A percentile compares a stretch with the other conserved stretches of the same genome.
Conservation (phyloP, 2,888 invertebrate genomes). For the Limnephilus auricula region DNA sequence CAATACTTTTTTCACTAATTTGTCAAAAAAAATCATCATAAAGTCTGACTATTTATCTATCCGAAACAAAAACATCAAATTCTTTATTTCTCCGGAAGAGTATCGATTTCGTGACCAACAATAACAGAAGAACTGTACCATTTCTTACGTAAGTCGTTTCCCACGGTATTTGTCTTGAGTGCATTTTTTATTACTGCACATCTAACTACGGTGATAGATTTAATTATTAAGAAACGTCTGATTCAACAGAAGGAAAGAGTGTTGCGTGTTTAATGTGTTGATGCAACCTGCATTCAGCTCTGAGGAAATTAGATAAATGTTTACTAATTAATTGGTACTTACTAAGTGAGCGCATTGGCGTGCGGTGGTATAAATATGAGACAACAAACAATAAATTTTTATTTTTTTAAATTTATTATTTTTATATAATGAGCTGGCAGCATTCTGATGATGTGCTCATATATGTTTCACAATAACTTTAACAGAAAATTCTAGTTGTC, state of each 20-base stretch:
- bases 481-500: too few species aligned
- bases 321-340: not conserved
- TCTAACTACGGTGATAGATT: not conserved
- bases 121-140: not conserved
- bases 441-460: too few species aligned
- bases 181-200: not conserved
- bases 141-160: not conserved
- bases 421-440: too few species aligned
- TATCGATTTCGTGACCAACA: not conserved
- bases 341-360: too few species aligned
- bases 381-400: too few species aligned
- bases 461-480: too few species aligned
- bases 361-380: too few species aligned
- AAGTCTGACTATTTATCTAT: not conserved
- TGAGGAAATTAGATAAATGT: not conserved
- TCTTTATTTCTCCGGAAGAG: not conserved
- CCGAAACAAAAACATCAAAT: not conserved
- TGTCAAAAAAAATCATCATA: too few species aligned
- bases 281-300: not conserved
- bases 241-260: not conserved
- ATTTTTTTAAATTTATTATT: too few species aligned
- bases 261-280: not conserved
- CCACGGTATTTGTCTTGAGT: not conserved
- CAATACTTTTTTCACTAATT: too few species aligned
- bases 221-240: not conserved